Base-by-base conservation (phyloP, 2,888 invertebrate species). In the Pollenia amentaria region DNA sequence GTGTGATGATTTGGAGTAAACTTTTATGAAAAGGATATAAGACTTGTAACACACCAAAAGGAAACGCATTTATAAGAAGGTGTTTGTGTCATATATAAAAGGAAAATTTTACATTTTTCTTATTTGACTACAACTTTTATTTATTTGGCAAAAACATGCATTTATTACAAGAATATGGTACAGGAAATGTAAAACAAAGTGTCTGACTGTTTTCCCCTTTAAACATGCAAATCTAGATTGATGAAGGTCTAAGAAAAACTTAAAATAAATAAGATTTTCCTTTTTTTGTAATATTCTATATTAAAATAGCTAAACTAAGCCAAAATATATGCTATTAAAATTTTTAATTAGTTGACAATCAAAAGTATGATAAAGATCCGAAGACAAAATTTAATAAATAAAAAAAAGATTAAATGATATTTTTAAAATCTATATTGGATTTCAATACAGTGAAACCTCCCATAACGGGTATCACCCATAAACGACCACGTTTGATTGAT, bases 121-220 rank as follows among this genome's bases (percentile, higher is more conserved):
- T 46, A 44, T 55, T 72, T 48, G n/a, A 8, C 38, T 38, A 38
- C 14, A 60, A 42, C 3, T 38, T 38, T 57, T 46, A 42, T 16
- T 40, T 44, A 29, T 29, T 48, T 38, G 21, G 48, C 38, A 44
- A 46, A 70, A 65, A 69, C 18, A n/a, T 38, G 21, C 44, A 79
- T 83, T 55, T 42, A 60, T 55, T 82, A 76, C 46, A 60, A 60
- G 78, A 78, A 48, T 72, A 44, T 18, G 11, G 6, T 48, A 44
- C 18, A 46, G 70, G 70, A 76, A 53, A 77, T 55, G 62, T 53
- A n/a, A 55, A 55, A 77, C 12, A 81, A 80, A 64, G 21, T 53
- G 38, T 46, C 9, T 18, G 40, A 12, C 38, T 57, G 14, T 57
- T 3, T 67, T 67, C 0, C 29, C 40, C 14, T 38, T 40, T 16